Percentiles rank a stretch among this genome's conserved stretches.
These are phyloP conservation scores for Clarias laeviceps DNA, from an alignment of 2,797 vertebrate genomes.

Conservation along the genomic window DNA sequence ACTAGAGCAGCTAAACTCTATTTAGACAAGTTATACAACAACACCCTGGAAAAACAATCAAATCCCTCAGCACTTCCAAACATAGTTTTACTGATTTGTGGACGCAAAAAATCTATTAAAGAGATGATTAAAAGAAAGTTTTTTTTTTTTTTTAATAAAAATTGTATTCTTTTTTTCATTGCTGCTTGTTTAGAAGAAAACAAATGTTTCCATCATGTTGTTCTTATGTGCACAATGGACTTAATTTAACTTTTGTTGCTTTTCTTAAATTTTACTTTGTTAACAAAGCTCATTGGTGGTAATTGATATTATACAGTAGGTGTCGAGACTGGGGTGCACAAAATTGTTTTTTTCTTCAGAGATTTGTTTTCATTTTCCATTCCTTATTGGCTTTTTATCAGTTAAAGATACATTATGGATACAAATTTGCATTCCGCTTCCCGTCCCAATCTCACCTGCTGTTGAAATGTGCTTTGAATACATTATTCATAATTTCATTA, in stretches of 20 bases:
- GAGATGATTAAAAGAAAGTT: background rate
- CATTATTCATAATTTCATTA: too few relatives aligned
- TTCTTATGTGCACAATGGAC: background rate
- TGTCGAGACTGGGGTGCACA: too few relatives aligned
- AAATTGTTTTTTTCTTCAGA: background rate
- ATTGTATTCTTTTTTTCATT: too few relatives aligned
- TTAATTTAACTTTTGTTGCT: background rate
- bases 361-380: background rate
- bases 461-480: too few relatives aligned
- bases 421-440: background rate
- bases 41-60: slow-evolving; percentile 71
- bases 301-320: background rate
- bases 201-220: too few relatives aligned
- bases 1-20: slow-evolving; percentile 64
- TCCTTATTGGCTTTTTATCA: background rate
- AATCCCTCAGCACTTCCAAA: slow-evolving; percentile 63
- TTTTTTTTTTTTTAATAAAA: too few relatives aligned
- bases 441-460: too few relatives aligned
- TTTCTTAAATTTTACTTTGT: background rate
- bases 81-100: slow-evolving; percentile 69
- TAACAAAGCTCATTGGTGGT: background rate
- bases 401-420: background rate
- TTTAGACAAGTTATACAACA: slow-evolving; percentile 78
- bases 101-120: slow-evolving; percentile 49
- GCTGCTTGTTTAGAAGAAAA: too few relatives aligned